Base-by-base conservation (phyloP, 23 tunicate species). In the Phallusia fumigata region DNA sequence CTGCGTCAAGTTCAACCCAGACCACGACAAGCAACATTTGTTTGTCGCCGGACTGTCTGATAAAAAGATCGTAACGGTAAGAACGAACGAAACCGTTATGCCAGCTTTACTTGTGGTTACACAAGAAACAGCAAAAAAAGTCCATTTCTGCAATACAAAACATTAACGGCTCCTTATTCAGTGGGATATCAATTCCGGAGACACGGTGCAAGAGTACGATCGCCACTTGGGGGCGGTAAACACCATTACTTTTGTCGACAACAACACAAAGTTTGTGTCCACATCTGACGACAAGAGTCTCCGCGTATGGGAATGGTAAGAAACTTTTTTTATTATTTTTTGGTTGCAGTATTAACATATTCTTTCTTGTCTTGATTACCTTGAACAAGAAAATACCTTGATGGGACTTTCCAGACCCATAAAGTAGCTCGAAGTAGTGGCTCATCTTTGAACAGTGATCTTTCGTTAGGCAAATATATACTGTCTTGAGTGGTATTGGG, bases 241-340 rank as follows among this genome's bases (percentile, higher is more conserved):
- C 86, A 97, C 99, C 21, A 92, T 97, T 44, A 97, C 99, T 19
- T 97, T 97, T 44, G 93, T 97, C 24, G 99, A 97, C 77, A 91
- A 97, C 78, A 97, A 97, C 84, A 94, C 93, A 21, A 86, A 97
- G 74, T 97, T 97, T 74, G 99, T 97, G 51, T 88, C 97, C 36
- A 97, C 99, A 0, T 97, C 99, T 28, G 99, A 97, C 51, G 99
- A 97, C 78, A 97, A 97, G 50, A 88, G 95, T 78, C 44, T 97
- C 13, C 81, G 99, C 18, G 99, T 97, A n/a, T 97, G 99, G 99
- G 99, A 97, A 86, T 97, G 99, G 99, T 93, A 58, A 84, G 90
- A 58, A 40, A 40, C 5, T 40, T 40, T 5, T 10, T 40, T 58
- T 58, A 16, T 58, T 58, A n/a, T n/a, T 58, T 6, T 6, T 3